These are phyloP conservation scores for Scopus umbretta DNA, from an alignment of 2,113 vertebrate genomes.

Conservation along the genomic window DNA sequence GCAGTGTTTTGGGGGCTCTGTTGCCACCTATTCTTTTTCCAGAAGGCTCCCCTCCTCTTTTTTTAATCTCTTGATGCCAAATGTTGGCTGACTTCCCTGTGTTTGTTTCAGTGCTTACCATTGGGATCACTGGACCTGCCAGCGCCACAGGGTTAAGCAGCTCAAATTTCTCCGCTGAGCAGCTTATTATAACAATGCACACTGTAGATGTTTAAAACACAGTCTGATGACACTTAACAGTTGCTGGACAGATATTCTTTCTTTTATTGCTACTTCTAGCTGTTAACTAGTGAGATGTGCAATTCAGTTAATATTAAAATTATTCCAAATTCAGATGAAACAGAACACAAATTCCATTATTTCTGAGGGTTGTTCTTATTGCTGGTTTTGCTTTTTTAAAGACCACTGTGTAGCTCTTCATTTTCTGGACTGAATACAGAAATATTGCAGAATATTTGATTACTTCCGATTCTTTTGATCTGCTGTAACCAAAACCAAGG, in stretches of 20 bases:
- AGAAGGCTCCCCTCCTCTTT: neutral
- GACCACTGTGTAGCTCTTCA: neutral
- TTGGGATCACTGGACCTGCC: slow-evolving; percentile 63
- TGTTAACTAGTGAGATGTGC: neutral
- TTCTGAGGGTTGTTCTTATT: neutral
- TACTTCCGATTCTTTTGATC: neutral
- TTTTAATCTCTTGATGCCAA: slow-evolving; percentile 68
- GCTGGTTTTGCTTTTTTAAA: neutral
- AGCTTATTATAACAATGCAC: slow-evolving; percentile 58
- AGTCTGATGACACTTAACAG: slow-evolving; percentile 55
- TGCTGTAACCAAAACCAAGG: neutral
- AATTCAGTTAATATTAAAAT: neutral
- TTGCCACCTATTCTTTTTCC: slow-evolving; percentile 46
- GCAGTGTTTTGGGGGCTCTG: slow-evolving; percentile 41
- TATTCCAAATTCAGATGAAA: neutral
- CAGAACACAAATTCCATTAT: neutral
- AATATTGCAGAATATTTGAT: neutral
- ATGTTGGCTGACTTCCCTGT: slow-evolving; percentile 66
- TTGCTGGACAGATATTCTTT: slow-evolving; percentile 31
- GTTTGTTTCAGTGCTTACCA: slow-evolving; percentile 68
- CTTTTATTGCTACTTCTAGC: slow-evolving; percentile 16
- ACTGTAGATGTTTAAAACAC: slow-evolving; percentile 58
- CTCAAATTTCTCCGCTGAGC: slow-evolving; percentile 71
- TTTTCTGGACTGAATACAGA: neutral
- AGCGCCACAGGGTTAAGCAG: slow-evolving; percentile 70